Evolutionary conservation across 2,797 vertebrate species (phyloP), one percentile per base, ranked within the genome.

Genomic region (Rhinogobio ventralis): DNA sequence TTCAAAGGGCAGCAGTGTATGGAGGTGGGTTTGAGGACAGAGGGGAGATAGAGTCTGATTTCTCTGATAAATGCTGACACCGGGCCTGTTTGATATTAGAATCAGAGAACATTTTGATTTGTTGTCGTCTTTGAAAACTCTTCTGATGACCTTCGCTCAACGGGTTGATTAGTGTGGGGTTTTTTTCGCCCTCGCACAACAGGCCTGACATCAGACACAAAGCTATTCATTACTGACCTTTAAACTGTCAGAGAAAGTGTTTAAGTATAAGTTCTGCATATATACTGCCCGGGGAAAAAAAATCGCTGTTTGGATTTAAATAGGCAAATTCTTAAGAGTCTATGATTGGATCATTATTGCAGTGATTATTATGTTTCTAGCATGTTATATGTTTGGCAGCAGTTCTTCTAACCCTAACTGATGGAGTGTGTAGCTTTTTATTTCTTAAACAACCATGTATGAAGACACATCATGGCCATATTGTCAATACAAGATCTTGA

Each of bases 11-110:
- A 80, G 91, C 89, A 91, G 92, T 92, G 92, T 91, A 92, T 91
- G 92, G 91, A 93, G 91, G 89, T 90, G 88, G 86, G 87, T 86
- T 64, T 67, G 82, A 87, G 87, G 89, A 88, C 93, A 94, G 93
- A 91, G 88, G 92, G 93, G 92, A 92, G 94, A 85, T 87, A 89
- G 94, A 94, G 94, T 96, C 94, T 85, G 95, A 95, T 96, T 95
- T 91, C 95, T 95, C 93, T 96, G 96, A 97, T 96, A 96, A 96
- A 94, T 94, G 95, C 93, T 96, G 96, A 95, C 96, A 96, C 94
- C 81, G 78, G 94, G 91, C 93, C 94, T 92, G 95, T 96, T 96
- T 97, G 96, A 97, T 96, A 97, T 95, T 92, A 94, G 95, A 95
- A 94, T 94, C 94, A 89, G 94, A 93, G 94, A 96, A 94, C 95